phyloP scores from a whole-genome alignment of 2,888 invertebrate species.

The Meteorus cinctellus region DNA sequence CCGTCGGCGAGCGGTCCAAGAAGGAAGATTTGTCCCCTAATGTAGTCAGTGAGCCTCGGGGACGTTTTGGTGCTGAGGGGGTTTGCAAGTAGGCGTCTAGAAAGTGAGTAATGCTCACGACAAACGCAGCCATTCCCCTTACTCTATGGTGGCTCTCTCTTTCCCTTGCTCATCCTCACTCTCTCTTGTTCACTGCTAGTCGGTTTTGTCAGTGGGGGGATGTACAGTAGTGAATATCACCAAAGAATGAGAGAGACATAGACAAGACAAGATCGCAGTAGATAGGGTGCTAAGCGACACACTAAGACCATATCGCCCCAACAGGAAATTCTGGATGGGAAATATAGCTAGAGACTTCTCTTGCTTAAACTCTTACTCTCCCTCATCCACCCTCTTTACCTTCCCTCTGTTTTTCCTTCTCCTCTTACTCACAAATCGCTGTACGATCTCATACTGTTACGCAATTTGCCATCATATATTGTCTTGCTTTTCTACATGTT shows the following conservation, averaged over 20 bases:
- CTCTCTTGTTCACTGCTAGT: background rate
- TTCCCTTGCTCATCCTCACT: background rate
- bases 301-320: constrained; percentile 65
- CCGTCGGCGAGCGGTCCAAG: constrained; percentile 44
- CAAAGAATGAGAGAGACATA: background rate
- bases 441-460: constrained; percentile 44
- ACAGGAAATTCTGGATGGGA: constrained; percentile 34
- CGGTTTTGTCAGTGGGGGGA: constrained; percentile 43
- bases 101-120: constrained; percentile 74
- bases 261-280: constrained; percentile 65
- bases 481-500: constrained; percentile 10
- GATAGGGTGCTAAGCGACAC: constrained; percentile 73
- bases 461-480: constrained; percentile 66
- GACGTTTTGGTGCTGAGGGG: constrained; percentile 54
- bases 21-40: constrained; percentile 72
- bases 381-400: constrained; percentile 39
- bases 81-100: constrained; percentile 67
- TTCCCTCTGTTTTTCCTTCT: constrained; percentile 47
- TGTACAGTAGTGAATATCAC: constrained; percentile 25
- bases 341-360: constrained; percentile 25
- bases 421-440: constrained; percentile 38
- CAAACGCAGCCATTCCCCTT: constrained; percentile 67
- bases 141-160: background rate
- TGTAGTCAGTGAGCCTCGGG: constrained; percentile 70
- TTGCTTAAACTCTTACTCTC: constrained; percentile 39